Conservation (phyloP, 2,888 invertebrate genomes). For the Pseudococcus longispinus region DNA sequence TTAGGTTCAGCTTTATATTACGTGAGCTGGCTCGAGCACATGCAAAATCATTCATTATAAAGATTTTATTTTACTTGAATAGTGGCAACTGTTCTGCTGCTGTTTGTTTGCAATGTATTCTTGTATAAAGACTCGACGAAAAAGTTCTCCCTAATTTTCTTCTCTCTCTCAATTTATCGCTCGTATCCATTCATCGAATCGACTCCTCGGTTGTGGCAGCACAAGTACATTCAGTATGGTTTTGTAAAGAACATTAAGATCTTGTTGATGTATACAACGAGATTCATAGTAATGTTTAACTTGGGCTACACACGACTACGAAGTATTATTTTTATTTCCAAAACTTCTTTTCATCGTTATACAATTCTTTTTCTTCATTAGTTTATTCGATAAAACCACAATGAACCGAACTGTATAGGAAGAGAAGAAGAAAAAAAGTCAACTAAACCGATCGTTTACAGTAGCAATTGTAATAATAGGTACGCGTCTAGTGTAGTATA, state of each 20-base stretch:
- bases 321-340: not conserved
- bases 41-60: constrained; percentile 56
- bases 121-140: constrained; percentile 42
- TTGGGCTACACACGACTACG: not conserved
- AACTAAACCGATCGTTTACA: not conserved
- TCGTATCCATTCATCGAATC: constrained; percentile 52
- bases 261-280: not conserved
- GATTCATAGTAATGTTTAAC: not conserved
- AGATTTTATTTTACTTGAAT: constrained; percentile 53
- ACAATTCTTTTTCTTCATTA: not conserved
- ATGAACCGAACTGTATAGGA: not conserved
- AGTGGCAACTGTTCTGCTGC: constrained; percentile 43
- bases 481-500: not conserved
- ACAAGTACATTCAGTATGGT: not conserved
- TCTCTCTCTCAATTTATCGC: constrained; percentile 22
- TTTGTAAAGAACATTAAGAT: not conserved
- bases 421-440: not conserved
- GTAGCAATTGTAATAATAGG: not conserved
- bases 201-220: not conserved
- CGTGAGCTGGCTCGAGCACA: constrained; percentile 47
- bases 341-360: not conserved
- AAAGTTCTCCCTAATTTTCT: constrained; percentile 47
- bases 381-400: not conserved
- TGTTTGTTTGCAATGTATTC: not conserved
- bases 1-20: constrained; percentile 47